phyloP scores from a whole-genome alignment of 2,888 invertebrate species.

The Polyommatus iphigenia region DNA sequence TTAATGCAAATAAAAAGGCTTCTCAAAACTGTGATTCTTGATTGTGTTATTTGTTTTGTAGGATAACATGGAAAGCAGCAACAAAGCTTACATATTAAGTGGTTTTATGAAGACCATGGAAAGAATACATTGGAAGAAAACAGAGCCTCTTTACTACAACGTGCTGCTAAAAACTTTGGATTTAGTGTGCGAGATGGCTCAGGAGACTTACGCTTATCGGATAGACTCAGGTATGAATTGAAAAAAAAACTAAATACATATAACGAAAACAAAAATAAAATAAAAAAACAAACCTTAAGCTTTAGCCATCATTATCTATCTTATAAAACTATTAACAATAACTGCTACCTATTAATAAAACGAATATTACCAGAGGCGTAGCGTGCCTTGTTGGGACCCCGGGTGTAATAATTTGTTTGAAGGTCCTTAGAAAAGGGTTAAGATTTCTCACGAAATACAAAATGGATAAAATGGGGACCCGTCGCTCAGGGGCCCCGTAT shows the following conservation, averaged over 20 bases:
- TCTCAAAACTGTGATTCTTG: not conserved
- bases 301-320: too few relatives aligned
- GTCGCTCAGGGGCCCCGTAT: too few relatives aligned
- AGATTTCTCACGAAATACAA: too few relatives aligned
- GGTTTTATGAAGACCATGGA: conserved; percentile 90
- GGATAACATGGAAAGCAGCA: conserved; percentile 93
- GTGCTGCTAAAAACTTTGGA: conserved; percentile 89
- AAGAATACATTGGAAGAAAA: conserved; percentile 85
- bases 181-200: conserved; percentile 87
- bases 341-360: too few relatives aligned
- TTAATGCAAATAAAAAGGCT: not conserved
- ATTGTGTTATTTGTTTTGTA: conserved; percentile 52
- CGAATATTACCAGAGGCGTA: too few relatives aligned
- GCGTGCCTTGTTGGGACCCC: too few relatives aligned
- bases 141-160: conserved; percentile 82
- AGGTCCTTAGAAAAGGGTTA: too few relatives aligned
- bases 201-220: conserved; percentile 92
- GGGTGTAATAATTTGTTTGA: too few relatives aligned
- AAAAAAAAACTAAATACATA: not conserved
- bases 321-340: too few relatives aligned
- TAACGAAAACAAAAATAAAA: not conserved
- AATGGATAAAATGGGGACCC: too few relatives aligned
- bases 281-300: not conserved
- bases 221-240: conserved; percentile 85
- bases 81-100: conserved; percentile 89